Evolutionary conservation across 2,113 vertebrate genomes (phyloP), one percentile per base, ranked within the genome.

Genomic region (Tetrax tetrax): DNA sequence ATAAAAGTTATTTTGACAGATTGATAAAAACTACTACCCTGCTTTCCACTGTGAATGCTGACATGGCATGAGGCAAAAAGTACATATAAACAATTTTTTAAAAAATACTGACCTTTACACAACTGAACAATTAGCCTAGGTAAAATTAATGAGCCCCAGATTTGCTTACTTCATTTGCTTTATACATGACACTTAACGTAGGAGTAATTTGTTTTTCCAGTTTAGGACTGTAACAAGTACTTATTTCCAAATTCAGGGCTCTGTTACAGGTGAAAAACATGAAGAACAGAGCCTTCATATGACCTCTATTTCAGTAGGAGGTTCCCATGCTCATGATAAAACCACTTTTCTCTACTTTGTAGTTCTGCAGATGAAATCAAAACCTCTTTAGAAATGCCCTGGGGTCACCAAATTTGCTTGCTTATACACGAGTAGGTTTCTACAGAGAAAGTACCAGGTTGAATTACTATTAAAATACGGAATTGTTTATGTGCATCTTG

Each of bases 381-480:
- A 92, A 77, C 31, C 41, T 63, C 17, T 70, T 91, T 45, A 65
- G 15, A 83, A 76, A 74, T 72, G 45, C 19, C n/a, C n/a, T 80
- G 41, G 10, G 47, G 47, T 93, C 60, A 78, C 54, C 22, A 59
- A 53, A 80, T 65, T 69, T 80, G 28, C n/a, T 80, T 92, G 63
- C 18, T 87, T 83, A 24, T 63, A 47, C 10, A 60, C 28, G 38
- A 71, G 28, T 51, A 84, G 43, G 61, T 89, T 25, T 81, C 60
- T 76, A n/a, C 27, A 59, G 12, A 76, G 43, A 84, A 94, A 64
- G 11, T 12, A 74, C 37, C 18, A 38, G 75, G 31, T 65, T 83
- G 47, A 92, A 80, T 70, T 88, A 80, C 71, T 88, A n/a, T 70
- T 51, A 88, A 95, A 95, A 88, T 74, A 92, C 5, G 17, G 37